Evolutionary conservation across 2,113 vertebrate genomes (phyloP).

Genomic region (Carassius gibelio): DNA sequence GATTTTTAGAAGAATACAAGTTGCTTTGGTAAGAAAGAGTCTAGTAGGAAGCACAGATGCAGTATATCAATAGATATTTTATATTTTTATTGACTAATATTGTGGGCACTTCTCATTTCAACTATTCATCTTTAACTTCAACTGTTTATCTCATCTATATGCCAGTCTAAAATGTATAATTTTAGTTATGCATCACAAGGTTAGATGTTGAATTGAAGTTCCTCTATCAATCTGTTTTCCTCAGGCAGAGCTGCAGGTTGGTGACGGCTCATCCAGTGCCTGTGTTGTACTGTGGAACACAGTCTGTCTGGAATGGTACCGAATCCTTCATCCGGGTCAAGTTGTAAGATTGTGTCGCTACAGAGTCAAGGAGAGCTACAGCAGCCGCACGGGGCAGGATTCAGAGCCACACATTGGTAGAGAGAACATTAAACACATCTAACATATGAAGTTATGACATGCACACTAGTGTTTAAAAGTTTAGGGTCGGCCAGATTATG

Average conservation of each 20-base stretch:
- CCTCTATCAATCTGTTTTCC: background rate
- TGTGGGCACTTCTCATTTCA: background rate
- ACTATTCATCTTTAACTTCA: background rate
- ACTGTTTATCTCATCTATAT: background rate
- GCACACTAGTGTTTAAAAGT: background rate
- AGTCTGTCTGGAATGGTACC: conserved; percentile 75
- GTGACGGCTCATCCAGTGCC: conserved; percentile 68
- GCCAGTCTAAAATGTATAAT: background rate
- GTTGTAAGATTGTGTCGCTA: conserved; percentile 70
- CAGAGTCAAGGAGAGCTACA: conserved; percentile 70
- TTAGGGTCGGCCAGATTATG: background rate
- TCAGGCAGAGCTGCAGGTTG: conserved; percentile 72
- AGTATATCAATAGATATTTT: background rate
- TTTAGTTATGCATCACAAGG: background rate
- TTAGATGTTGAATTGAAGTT: background rate
- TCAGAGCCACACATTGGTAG: conserved; percentile 67
- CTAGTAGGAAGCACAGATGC: background rate
- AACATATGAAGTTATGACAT: background rate
- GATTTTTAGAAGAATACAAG: background rate
- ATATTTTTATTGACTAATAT: background rate
- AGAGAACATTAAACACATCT: background rate
- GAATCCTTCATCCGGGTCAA: conserved; percentile 68
- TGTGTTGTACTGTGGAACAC: conserved; percentile 78
- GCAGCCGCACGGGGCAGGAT: conserved; percentile 45
- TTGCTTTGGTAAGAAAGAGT: background rate